Percentiles rank a stretch among this genome's conserved stretches.
Conservation (phyloP, 2,888 invertebrate genomes). For the Aquatica leii region DNA sequence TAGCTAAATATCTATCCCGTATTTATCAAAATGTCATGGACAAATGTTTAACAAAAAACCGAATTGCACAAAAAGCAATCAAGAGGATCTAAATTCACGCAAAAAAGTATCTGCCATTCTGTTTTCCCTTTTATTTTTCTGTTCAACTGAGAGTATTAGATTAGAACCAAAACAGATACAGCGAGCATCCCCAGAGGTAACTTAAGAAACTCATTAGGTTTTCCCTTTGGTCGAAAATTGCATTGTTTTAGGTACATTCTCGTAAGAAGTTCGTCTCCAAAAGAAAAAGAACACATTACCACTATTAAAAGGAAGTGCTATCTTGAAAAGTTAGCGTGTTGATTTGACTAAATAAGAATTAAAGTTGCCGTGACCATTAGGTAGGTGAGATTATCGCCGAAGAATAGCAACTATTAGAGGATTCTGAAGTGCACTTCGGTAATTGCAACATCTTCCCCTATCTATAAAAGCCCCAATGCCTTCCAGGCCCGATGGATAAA, state of each 20-base stretch:
- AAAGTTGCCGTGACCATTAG: slow-evolving; percentile 42
- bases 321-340: slow-evolving; percentile 19
- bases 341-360: slow-evolving; percentile 40
- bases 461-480: slow-evolving; percentile 29
- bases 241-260: neutral
- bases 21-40: slow-evolving; percentile 11
- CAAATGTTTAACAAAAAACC: slow-evolving; percentile 7
- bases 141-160: slow-evolving; percentile 14
- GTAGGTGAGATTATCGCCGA: slow-evolving; percentile 44
- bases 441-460: slow-evolving; percentile 42
- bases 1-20: slow-evolving; percentile 11
- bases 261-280: neutral
- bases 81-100: slow-evolving; percentile 10
- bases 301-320: neutral
- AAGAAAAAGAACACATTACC: slow-evolving; percentile 3
- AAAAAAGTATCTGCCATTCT: slow-evolving; percentile 14
- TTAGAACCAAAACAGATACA: slow-evolving; percentile 23
- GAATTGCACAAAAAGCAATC: slow-evolving; percentile 9
- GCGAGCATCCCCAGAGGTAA: slow-evolving; percentile 11
- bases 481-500: slow-evolving; percentile 31
- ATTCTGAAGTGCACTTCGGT: slow-evolving; percentile 45
- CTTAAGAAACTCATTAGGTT: slow-evolving; percentile 3
- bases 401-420: slow-evolving; percentile 43
- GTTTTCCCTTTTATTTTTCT: slow-evolving; percentile 17
- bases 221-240: slow-evolving; percentile 3